Evolutionary conservation across 1,140 invertebrate genomes (phyloP), one percentile per base, ranked within the genome.

Genomic region (Branchinecta lynchi): DNA sequence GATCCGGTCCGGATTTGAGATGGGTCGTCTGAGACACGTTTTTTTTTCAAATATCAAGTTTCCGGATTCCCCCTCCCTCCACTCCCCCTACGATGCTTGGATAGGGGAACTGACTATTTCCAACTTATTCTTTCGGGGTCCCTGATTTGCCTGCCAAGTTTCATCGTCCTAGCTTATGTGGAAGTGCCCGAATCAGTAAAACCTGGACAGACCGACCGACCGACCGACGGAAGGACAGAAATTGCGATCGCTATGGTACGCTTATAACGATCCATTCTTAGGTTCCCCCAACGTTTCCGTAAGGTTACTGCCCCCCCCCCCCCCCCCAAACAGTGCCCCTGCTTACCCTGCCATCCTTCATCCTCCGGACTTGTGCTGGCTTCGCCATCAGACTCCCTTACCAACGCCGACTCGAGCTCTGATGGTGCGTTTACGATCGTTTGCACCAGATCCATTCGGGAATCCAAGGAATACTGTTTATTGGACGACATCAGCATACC

Each of bases 391-490:
- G 51, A 60, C 17, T 60, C 51, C 17, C 51, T 60, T 15, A 60
- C 51, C 51, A 60, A 60, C 12, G 51, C 51, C 12, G 51, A 60
- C 51, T 60, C 51, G 6, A 60, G 51, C 12, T 60, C 17, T 15
- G 51, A 60, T 60, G 51, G 51, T 20, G 51, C 51, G 17, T 68
- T 72, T 5, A 70, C 73, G 20, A 76, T 72, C 10, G 72, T 87
- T 75, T 88, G 87, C n/a, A 91, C 89, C 71, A 95, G 82, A 78
- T 94, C 90, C 84, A 93, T 89, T 74, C 89, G 85, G 0, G 90
- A 93, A 80, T 95, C 91, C 46, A 95, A 81, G 3, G 90, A 93
- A 78, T 90, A 92, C 78, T 79, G 76, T 75, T 89, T 89, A n/a
- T 90, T 89, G 5, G 88, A 86, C 85, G 91, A 89, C 65, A 93